phyloP scores from a whole-genome alignment of 2,888 invertebrate species.

The Apoda limacodes region DNA sequence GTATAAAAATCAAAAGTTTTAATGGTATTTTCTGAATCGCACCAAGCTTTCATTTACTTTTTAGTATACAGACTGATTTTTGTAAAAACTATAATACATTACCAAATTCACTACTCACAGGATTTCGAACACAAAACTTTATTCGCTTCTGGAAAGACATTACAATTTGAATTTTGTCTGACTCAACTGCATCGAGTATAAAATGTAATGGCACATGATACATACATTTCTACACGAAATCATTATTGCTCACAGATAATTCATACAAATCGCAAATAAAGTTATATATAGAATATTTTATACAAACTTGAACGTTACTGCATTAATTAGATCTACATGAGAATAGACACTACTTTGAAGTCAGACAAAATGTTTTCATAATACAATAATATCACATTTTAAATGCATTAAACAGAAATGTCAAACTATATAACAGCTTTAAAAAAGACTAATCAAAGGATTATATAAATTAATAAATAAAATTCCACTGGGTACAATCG shows the following conservation, averaged over 20 bases:
- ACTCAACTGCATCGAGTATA: conserved; percentile 44
- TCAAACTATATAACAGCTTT: conserved; percentile 39
- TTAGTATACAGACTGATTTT: conserved; percentile 68
- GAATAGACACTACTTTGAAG: conserved; percentile 60
- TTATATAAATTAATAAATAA: conserved; percentile 57
- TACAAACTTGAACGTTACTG: conserved; percentile 42
- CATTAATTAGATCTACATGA: conserved; percentile 34
- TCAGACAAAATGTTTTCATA: conserved; percentile 67
- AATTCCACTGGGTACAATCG: conserved; percentile 66
- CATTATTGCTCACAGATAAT: conserved; percentile 16
- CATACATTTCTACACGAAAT: background rate
- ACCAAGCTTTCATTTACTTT: conserved; percentile 70
- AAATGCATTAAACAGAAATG: conserved; percentile 63
- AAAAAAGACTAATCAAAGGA: conserved; percentile 35
- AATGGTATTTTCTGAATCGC: conserved; percentile 71
- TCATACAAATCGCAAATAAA: conserved; percentile 23
- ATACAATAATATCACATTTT: conserved; percentile 69
- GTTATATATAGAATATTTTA: conserved; percentile 33
- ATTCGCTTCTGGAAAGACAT: conserved; percentile 45
- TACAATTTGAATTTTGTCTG: conserved; percentile 60
- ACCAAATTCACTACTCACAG: conserved; percentile 44
- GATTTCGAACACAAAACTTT: conserved; percentile 41
- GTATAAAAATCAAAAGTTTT: conserved; percentile 72
- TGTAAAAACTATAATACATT: conserved; percentile 63
- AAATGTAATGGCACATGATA: conserved; percentile 48